Percentiles rank a stretch among this genome's conserved stretches.
Conservation (phyloP, 2,113 vertebrate genomes). For the Bubo blakistoni region DNA sequence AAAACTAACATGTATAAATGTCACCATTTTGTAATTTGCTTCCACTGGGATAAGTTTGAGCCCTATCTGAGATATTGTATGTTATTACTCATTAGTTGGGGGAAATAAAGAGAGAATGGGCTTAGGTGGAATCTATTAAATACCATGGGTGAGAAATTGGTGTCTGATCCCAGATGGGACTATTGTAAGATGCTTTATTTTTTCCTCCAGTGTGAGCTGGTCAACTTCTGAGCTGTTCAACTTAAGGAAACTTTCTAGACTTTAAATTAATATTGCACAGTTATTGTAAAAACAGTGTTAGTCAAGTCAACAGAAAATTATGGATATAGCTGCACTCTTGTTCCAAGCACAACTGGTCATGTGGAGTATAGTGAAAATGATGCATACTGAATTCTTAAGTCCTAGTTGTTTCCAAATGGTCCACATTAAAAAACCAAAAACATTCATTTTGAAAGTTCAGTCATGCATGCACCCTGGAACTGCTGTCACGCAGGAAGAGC, state of each 20-base stretch:
- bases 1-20: neutral
- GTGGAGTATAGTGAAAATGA: neutral
- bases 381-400: neutral
- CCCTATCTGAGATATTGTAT: neutral
- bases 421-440: neutral
- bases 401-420: neutral
- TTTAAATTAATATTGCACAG: neutral
- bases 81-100: neutral
- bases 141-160: neutral
- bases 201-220: neutral
- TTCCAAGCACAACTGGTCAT: neutral
- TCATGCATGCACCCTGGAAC: neutral
- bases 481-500: conserved; percentile 42
- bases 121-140: neutral
- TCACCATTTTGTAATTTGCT: neutral
- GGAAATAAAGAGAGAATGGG: neutral
- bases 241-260: neutral
- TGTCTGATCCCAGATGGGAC: neutral
- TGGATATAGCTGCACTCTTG: neutral
- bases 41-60: neutral
- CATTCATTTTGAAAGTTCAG: neutral
- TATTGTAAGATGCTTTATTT: neutral
- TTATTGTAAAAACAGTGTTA: neutral
- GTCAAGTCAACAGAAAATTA: neutral
- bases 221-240: neutral